These are phyloP conservation scores for Gobio occitaniae DNA, from an alignment of 2,797 vertebrate species.

Conservation along the genomic window DNA sequence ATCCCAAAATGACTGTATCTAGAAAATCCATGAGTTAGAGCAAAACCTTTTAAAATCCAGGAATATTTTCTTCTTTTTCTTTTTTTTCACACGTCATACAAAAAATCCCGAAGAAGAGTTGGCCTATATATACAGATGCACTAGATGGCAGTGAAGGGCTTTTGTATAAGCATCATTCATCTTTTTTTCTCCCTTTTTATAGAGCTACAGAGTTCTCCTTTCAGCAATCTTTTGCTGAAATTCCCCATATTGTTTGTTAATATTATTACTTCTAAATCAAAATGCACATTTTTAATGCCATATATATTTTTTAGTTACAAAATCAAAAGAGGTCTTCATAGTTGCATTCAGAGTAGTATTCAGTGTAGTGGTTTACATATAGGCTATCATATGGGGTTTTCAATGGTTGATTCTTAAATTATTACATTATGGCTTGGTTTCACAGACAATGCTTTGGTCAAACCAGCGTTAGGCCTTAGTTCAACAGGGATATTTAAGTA, in stretches of 20 bases:
- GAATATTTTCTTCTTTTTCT: background rate
- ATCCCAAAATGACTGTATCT: background rate
- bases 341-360: background rate
- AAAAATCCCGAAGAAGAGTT: background rate
- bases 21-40: too few species aligned
- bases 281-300: background rate
- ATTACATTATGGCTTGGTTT: background rate
- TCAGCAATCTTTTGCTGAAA: background rate
- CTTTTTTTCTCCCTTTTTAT: too few species aligned
- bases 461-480: too few species aligned
- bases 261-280: background rate
- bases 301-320: background rate
- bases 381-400: background rate
- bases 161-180: background rate
- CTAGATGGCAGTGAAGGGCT: conserved; percentile 50
- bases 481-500: too few species aligned
- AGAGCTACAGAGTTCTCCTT: background rate
- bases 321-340: background rate
- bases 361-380: background rate
- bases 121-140: background rate
- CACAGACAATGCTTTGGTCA: too few species aligned
- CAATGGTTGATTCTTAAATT: background rate
- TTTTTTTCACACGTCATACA: background rate
- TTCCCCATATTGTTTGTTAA: background rate
- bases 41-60: background rate